Percentiles rank a stretch among this genome's conserved stretches.
Conservation (phyloP, 2,888 invertebrate genomes). For the Perizoma affinitatum region DNA sequence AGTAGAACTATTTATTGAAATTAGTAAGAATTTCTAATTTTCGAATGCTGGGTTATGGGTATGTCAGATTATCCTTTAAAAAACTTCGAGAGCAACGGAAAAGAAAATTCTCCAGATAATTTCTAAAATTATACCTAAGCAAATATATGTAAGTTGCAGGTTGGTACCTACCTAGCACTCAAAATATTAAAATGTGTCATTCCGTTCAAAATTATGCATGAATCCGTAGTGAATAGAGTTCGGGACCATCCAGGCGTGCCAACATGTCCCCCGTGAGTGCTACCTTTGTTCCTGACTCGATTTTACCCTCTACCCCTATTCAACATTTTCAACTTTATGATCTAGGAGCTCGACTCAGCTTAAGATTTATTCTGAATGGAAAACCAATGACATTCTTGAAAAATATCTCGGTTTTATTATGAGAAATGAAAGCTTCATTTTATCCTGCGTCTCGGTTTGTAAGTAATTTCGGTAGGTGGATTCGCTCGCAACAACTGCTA, state of each 20-base stretch:
- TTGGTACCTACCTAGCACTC: neutral
- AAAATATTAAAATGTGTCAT: constrained; percentile 35
- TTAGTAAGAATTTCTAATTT: constrained; percentile 13
- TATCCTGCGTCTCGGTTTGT: neutral
- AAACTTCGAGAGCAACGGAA: constrained; percentile 21
- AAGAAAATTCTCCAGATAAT: constrained; percentile 9
- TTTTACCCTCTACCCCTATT: constrained; percentile 38
- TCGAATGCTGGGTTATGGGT: constrained; percentile 15
- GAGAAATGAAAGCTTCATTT: constrained; percentile 21
- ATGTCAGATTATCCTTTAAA: constrained; percentile 20
- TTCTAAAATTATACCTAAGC: too few relatives aligned
- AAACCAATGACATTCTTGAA: constrained; percentile 27
- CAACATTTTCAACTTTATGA: constrained; percentile 33
- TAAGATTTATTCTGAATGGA: constrained; percentile 34
- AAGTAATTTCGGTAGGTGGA: neutral
- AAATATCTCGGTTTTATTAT: constrained; percentile 20
- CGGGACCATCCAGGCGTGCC: constrained; percentile 43
- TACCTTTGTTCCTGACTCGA: constrained; percentile 41
- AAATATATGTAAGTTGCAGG: too few relatives aligned
- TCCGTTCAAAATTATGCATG: constrained; percentile 36
- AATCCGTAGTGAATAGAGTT: constrained; percentile 37
- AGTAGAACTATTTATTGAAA: constrained; percentile 9
- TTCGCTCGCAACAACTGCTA: neutral
- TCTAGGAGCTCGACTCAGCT: constrained; percentile 30
- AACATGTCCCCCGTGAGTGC: constrained; percentile 43